A percentile compares a stretch with the other conserved stretches of the same genome.
Conservation (phyloP, 2,888 invertebrate species). For the Acronicta leporina region DNA sequence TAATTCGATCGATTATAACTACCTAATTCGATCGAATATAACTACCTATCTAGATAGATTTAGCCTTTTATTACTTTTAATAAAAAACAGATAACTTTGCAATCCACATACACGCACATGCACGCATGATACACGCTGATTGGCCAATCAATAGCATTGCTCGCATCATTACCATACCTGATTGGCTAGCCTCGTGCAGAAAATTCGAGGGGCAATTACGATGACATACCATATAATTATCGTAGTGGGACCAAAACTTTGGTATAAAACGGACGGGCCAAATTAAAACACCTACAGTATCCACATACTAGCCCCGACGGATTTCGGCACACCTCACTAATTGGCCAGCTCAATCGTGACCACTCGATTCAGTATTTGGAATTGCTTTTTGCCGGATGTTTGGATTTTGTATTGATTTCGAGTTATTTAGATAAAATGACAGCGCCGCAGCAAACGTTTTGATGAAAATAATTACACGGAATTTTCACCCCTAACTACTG, state of each 20-base stretch:
- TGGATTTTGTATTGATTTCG: slow-evolving; percentile 42
- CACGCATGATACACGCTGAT: slow-evolving; percentile 53
- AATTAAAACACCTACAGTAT: slow-evolving; percentile 71
- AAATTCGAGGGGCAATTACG: slow-evolving; percentile 57
- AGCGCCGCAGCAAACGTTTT: background rate
- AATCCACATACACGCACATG: background rate
- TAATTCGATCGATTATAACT: no score
- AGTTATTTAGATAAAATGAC: slow-evolving; percentile 37
- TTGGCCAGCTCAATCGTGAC: slow-evolving; percentile 71
- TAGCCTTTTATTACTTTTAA: no score
- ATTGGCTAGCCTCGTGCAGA: slow-evolving; percentile 65
- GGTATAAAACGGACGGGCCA: slow-evolving; percentile 63
- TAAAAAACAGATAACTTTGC: background rate
- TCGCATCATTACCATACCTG: slow-evolving; percentile 81
- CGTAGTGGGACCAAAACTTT: slow-evolving; percentile 71
- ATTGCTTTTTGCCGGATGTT: slow-evolving; percentile 53
- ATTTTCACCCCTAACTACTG: background rate
- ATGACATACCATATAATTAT: slow-evolving; percentile 49
- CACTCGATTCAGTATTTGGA: slow-evolving; percentile 61
- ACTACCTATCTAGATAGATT: no score
- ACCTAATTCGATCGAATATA: no score
- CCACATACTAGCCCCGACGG: slow-evolving; percentile 59
- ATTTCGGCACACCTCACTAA: slow-evolving; percentile 77
- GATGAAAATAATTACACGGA: background rate
- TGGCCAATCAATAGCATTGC: slow-evolving; percentile 69